Evolutionary conservation across 2,797 vertebrate genomes (phyloP).

Genomic region (Sebastes jordani): DNA sequence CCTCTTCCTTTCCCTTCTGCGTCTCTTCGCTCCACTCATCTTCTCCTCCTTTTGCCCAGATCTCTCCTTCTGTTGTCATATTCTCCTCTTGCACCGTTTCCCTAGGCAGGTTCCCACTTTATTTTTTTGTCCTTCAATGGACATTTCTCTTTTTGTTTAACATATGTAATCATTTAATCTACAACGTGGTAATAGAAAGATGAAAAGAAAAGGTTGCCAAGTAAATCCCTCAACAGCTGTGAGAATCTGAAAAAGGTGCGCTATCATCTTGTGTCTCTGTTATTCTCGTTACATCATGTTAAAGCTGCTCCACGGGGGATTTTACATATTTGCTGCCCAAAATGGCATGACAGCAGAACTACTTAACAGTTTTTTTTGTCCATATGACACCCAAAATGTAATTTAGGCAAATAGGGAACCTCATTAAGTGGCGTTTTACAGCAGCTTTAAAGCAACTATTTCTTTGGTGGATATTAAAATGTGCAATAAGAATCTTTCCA

Average conservation of each 20-base stretch:
- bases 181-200: background rate
- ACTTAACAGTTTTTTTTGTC: background rate
- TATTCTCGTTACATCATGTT: background rate
- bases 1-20: slow-evolving; percentile 3
- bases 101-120: background rate
- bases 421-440: background rate
- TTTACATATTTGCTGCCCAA: background rate
- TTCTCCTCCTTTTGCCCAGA: background rate
- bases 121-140: background rate
- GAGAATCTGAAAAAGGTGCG: background rate
- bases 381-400: background rate
- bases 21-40: background rate
- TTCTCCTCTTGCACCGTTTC: background rate
- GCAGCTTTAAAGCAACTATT: background rate
- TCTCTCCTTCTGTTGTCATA: slow-evolving; percentile 13
- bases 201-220: background rate
- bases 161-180: slow-evolving; percentile 1
- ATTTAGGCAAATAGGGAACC: background rate
- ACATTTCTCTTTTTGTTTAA: background rate
- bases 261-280: background rate
- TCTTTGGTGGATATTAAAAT: slow-evolving; percentile 8
- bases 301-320: background rate
- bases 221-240: slow-evolving; percentile 9
- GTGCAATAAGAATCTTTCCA: too few species aligned
- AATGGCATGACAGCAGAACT: background rate